Evolutionary conservation across 2,888 invertebrate genomes (phyloP).

Genomic region (Tyria jacobaeae): DNA sequence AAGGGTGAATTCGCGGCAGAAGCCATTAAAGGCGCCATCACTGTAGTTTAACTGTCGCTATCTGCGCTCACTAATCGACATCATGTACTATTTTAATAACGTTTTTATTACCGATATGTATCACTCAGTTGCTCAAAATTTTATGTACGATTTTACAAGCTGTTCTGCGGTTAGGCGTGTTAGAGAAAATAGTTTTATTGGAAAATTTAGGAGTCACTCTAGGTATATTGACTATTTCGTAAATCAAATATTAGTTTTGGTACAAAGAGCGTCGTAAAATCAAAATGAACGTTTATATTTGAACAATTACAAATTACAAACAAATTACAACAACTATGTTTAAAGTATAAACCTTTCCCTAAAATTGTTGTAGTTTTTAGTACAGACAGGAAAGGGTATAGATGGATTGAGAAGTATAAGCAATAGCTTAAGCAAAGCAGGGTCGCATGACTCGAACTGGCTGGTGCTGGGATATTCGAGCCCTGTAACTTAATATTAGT

Average conservation of each 20-base stretch:
- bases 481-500: no score
- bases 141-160: slow-evolving; percentile 31
- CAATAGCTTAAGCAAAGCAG: no score
- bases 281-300: background rate
- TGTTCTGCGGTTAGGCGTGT: slow-evolving; percentile 8
- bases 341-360: no score
- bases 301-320: background rate
- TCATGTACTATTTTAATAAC: slow-evolving; percentile 71
- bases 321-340: no score
- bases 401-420: no score
- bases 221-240: background rate
- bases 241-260: background rate
- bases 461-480: no score
- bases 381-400: no score
- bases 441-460: no score
- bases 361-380: no score
- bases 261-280: no score
- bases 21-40: slow-evolving; percentile 81
- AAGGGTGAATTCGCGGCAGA: slow-evolving; percentile 78
- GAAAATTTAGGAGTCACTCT: background rate
- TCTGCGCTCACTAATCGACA: slow-evolving; percentile 74
- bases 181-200: background rate
- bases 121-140: slow-evolving; percentile 36
- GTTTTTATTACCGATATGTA: slow-evolving; percentile 60
- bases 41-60: slow-evolving; percentile 71